Percentiles rank a stretch among this genome's conserved stretches.
These are phyloP conservation scores for Dipodomys spectabilis DNA, from an alignment of 2,113 vertebrate species.

Conservation along the genomic window DNA sequence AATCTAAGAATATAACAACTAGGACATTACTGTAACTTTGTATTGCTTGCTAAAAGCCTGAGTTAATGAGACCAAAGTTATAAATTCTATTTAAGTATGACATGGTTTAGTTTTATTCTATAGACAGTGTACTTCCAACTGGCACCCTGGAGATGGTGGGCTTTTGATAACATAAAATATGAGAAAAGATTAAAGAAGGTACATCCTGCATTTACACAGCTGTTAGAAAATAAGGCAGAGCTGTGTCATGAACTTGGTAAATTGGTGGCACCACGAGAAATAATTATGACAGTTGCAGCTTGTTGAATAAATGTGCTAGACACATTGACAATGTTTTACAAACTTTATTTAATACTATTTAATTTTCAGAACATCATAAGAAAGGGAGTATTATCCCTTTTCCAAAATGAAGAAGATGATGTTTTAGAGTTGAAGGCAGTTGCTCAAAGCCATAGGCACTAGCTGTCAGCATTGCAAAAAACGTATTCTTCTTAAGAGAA, in stretches of 20 bases:
- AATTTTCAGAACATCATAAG: neutral
- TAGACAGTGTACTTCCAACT: neutral
- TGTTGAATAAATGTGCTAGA: neutral
- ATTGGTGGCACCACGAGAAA: neutral
- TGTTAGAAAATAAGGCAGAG: neutral
- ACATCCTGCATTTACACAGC: neutral
- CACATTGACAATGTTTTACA: neutral
- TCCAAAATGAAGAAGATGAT: neutral
- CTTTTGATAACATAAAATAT: neutral
- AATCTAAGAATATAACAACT: slow-evolving; percentile 41
- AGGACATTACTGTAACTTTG: neutral
- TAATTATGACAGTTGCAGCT: neutral
- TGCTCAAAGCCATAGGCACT: neutral
- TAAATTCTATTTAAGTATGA: slow-evolving; percentile 9
- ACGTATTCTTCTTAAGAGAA: neutral
- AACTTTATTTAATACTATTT: slow-evolving; percentile 9
- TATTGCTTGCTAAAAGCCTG: slow-evolving; percentile 15
- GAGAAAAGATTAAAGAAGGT: neutral
- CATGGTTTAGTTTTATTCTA: slow-evolving; percentile 9
- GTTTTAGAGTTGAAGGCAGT: neutral
- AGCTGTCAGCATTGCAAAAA: neutral
- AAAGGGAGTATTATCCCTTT: neutral
- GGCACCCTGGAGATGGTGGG: neutral
- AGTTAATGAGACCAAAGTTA: slow-evolving; percentile 38
- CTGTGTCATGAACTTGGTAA: neutral